Evolutionary conservation across 1,140 invertebrate species (phyloP), one percentile per base, ranked within the genome.

Genomic region (Megathymus violae): DNA sequence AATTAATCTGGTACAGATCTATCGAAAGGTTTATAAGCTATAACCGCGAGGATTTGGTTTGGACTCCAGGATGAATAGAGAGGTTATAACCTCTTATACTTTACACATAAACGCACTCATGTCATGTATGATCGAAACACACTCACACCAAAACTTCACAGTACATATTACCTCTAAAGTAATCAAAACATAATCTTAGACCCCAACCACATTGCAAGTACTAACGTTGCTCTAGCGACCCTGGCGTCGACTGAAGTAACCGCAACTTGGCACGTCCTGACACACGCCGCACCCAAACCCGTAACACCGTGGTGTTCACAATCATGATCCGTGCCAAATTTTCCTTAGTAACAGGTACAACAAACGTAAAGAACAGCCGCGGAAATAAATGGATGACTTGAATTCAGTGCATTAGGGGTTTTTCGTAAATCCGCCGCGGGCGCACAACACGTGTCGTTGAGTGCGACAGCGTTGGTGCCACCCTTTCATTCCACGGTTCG

Each of bases 381-480:
- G 41, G 40, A 54, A 63, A 63, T 60, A 44, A 54, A 56, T 64
- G 64, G 52, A 70, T 71, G 66, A 71, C 67, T 67, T 61, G 52
- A 71, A 67, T 64, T 64, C 69, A 27, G 31, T 54, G 50, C 59
- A 65, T 65, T 36, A 51, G 43, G 54, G 62, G 36, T 40, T 56
- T 65, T 62, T 74, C 66, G 62, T 64, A 44, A 58, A 74, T 63
- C 65, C 56, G 71, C 80, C 69, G 62, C 43, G 52, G 68, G 75
- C 68, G 15, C 41, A 59, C 41, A 66, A 68, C 79, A 77, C 79
- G 70, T 77, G 79, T 69, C 74, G 48, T 40, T 68, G 68, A 74
- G 68, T 74, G 66, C 69, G 67, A 70, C 67, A 68, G 48, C 61
- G 52, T 43, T 50, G 14, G 1, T 16, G 56, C 17, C 52, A 48